Percentiles rank a stretch among this genome's conserved stretches.
These are phyloP conservation scores for Otolemur crassicaudatus DNA, from an alignment of 2,797 vertebrate species.

Conservation along the genomic window DNA sequence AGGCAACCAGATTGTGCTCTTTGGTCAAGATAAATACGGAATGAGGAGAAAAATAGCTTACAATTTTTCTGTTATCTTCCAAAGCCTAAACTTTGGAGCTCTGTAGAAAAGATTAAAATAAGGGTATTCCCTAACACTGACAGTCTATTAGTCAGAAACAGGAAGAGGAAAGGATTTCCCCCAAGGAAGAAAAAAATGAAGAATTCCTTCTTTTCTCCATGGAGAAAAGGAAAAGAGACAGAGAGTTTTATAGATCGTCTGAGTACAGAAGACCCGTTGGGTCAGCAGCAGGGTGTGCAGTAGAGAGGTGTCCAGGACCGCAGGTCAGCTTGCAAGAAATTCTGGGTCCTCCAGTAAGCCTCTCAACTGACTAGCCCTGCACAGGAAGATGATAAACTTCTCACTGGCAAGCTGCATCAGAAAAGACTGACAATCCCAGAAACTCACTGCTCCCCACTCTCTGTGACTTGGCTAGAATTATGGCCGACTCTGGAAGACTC, in stretches of 20 bases:
- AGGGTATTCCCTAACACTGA: background rate
- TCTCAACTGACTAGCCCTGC: background rate
- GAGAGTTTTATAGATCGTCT: background rate
- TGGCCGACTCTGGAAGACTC: background rate
- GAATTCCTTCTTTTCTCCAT: background rate
- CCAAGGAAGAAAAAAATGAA: background rate
- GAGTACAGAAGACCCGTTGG: background rate
- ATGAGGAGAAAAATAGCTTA: background rate
- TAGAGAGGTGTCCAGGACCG: background rate
- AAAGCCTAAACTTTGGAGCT: background rate
- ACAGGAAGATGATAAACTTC: background rate
- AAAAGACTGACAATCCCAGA: background rate
- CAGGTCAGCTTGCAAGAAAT: background rate
- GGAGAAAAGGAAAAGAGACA: background rate
- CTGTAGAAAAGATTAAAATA: background rate
- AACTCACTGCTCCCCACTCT: background rate
- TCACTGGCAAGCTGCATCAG: background rate
- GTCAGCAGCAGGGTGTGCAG: background rate
- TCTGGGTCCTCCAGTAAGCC: background rate
- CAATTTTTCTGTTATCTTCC: slow-evolving; percentile 9
- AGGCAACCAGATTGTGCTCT: background rate
- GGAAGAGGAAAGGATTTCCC: background rate
- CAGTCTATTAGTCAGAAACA: background rate
- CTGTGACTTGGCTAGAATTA: background rate
- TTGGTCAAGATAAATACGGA: slow-evolving; percentile 11